Evolutionary conservation across 2,797 vertebrate genomes (phyloP).

Genomic region (Ispidina picta): DNA sequence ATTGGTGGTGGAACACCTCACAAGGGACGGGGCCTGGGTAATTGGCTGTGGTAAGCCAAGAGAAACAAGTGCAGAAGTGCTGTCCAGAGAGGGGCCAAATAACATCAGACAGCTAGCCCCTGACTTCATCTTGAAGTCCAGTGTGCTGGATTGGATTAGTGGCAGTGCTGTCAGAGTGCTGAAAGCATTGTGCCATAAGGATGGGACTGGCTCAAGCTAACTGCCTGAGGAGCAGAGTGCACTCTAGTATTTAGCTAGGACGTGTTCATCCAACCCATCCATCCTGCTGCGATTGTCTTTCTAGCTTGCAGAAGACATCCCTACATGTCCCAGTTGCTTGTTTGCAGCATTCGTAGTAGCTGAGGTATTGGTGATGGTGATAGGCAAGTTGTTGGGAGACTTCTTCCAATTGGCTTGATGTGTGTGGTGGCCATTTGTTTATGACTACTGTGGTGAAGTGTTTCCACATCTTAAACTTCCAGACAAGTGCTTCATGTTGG

Average conservation of each 20-base stretch:
- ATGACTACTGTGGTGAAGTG: not conserved
- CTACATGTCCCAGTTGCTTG: not conserved
- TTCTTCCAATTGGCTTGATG: not conserved
- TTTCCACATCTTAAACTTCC: not conserved
- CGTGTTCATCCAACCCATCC: not conserved
- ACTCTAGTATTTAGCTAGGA: not conserved
- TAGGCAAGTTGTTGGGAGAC: not conserved
- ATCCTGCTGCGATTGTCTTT: not conserved
- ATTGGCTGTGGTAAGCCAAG: not conserved
- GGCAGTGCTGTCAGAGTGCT: not conserved
- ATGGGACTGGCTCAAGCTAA: not conserved
- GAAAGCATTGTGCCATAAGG: not conserved
- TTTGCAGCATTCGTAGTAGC: not conserved
- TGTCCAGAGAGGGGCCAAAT: not conserved
- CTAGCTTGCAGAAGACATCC: not conserved
- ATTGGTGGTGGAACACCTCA: not conserved
- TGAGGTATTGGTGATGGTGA: not conserved
- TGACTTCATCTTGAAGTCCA: not conserved
- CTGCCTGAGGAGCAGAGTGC: not conserved
- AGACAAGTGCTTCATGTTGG: not conserved
- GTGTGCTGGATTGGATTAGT: not conserved
- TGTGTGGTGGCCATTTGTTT: not conserved
- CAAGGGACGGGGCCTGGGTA: not conserved
- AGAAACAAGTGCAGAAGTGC: not conserved
- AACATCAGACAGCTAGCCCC: not conserved